Base-by-base conservation (phyloP, 2,113 vertebrate genomes). In the Pseudorasbora parva region DNA sequence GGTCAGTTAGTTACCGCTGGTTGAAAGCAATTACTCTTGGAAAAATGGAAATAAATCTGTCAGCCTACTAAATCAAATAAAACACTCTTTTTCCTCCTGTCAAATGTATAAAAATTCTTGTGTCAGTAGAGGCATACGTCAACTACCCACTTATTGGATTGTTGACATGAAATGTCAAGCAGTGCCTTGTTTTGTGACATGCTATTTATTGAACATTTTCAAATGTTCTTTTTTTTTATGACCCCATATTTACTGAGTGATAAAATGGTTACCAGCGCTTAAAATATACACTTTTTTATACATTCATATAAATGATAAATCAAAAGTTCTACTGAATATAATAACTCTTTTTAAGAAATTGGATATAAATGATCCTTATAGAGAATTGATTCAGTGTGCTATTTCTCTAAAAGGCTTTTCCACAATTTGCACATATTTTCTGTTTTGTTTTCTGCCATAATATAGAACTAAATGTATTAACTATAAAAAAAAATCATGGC, bases 31-130 rank as follows among this genome's bases (percentile, higher is more conserved):
- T 59, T 25, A 66, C 49, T 41, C 56, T 71, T 45, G 33, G 37
- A 49, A 49, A 49, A 49, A 49, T 49, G 14, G 14, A 74, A 30
- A 62, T 59, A 49, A 33, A 47, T 49, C 78, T 75, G 68, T 8
- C 68, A 71, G 33, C 37, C 37, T 71, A 71, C 11, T n/a, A 71
- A 71, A 71, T 71, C 21, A 71, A 71, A 43, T 71, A 71, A 71
- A 71, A 71, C 21, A 71, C 37, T 45, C 17, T 71, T 71, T 71
- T 23, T 71, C 68, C 11, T n/a, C 21, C 10, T 71, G 37, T 23
- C 64, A 37, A 37, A 37, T 19, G 9, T 59, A 23, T 47, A 45
- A 47, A 72, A 72, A 72, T 11, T 0, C 0, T 41, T 41, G 14
- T 25, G 12, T 17, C 23, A 21, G 33, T n/a, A 43, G 9, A 71